Evolutionary conservation across 35 echinoderm and acorn worm genomes (phyloP), one percentile per base, ranked within the genome.

Genomic region (Holothuria glaberrima): DNA sequence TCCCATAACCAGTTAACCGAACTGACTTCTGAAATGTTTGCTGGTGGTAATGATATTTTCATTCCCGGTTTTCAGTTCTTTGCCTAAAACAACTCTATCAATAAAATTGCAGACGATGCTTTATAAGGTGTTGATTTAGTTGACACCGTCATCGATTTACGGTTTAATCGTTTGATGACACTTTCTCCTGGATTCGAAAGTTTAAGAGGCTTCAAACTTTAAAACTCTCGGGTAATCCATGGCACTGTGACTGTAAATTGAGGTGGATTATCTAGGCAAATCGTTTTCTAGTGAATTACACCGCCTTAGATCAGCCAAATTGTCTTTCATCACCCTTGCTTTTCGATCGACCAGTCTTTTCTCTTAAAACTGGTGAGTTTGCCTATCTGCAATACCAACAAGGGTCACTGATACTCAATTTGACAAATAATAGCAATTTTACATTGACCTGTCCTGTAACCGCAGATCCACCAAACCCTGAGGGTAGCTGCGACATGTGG

Each of bases 231-330:
- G 62, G 84, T 87, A 87, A 87, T 48, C 84, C 84, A 32, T 87
- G 84, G 84, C 19, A 68, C 60, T 87, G 84, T 70, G 84, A 87
- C n/a, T 87, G 84, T 70, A 66, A 87, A 21, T 48, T 87, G 19
- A 32, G 84, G 60, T 83, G 80, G 80, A 83, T 83, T 35, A 61
- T 83, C 1, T 5, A 83, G 25, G 21, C 80, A 60, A 20, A 33
- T 16, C 36, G 36, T 20, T 27, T 28, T 9, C 36, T 82, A 1
- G n/a, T 82, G 5, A 82, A 82, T 32, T 28, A 56, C 0, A 82
- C 78, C 18, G 36, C 36, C 0, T 24, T 0, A 5, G 78, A 82
- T 56, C 78, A 48, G 9, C 78, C 78, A n/a, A 26, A 57, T 31
- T 82, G 78, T 28, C 4, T 57, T 30, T 26, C 24, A 58, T 46